A percentile compares a stretch with the other conserved stretches of the same genome.
These are phyloP conservation scores for Stegophylla sp. DNA, from an alignment of 2,888 invertebrate genomes.

Conservation along the genomic window DNA sequence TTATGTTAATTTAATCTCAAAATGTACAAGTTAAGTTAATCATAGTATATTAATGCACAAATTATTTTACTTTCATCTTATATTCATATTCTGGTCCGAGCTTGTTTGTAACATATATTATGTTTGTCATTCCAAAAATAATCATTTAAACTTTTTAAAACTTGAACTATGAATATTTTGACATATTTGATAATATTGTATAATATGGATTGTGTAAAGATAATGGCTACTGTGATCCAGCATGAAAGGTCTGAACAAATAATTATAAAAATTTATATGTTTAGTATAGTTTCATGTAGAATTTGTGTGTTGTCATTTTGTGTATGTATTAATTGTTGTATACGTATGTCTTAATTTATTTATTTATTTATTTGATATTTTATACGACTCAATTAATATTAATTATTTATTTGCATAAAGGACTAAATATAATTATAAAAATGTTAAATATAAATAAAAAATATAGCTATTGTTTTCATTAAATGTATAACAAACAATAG, in stretches of 20 bases:
- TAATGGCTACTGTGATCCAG: conserved; percentile 48
- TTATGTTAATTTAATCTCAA: conserved; percentile 32
- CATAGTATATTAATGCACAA: conserved; percentile 6
- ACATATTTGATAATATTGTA: conserved; percentile 19
- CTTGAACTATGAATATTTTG: neutral
- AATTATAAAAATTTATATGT: conserved; percentile 38
- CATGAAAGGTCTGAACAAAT: conserved; percentile 53
- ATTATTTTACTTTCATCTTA: neutral
- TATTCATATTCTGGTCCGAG: conserved; percentile 23
- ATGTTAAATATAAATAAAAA: neutral
- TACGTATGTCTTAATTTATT: conserved; percentile 4
- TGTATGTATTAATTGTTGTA: conserved; percentile 16
- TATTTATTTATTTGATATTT: conserved; percentile 37
- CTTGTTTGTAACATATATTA: conserved; percentile 10
- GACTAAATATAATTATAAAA: conserved; percentile 8
- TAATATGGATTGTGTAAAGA: conserved; percentile 14
- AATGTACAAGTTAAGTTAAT: neutral
- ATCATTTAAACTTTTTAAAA: neutral
- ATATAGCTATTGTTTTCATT: conserved; percentile 22
- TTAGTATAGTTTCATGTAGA: conserved; percentile 23
- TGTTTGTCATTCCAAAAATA: conserved; percentile 37
- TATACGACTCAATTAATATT: neutral
- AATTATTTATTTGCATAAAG: neutral
- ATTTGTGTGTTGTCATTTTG: conserved; percentile 17
- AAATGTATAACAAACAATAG: neutral